phyloP scores from a whole-genome alignment of 2,888 invertebrate genomes.

The Chrysodeixis includens region DNA sequence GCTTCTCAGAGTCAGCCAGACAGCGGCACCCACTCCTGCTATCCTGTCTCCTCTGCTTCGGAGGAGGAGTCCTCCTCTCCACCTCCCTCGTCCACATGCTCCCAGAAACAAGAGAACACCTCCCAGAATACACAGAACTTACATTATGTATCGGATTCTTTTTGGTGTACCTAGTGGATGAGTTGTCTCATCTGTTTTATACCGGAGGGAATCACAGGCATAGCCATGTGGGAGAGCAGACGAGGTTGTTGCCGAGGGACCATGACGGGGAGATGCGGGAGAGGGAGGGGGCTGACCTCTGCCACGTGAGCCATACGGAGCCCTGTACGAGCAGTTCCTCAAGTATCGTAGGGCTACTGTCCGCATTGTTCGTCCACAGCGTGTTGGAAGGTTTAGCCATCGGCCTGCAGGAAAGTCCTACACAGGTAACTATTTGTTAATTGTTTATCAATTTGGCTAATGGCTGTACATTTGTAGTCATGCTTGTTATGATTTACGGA shows the following conservation, averaged over 20 bases:
- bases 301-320: constrained; percentile 91
- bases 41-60: constrained; percentile 93
- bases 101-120: constrained; percentile 92
- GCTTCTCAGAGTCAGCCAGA: constrained; percentile 89
- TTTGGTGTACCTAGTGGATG: constrained; percentile 92
- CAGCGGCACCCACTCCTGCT: constrained; percentile 90
- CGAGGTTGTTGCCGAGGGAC: constrained; percentile 64
- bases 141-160: constrained; percentile 92
- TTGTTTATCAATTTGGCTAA: neutral
- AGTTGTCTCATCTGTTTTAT: constrained; percentile 91
- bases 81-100: constrained; percentile 94
- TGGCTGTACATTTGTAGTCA: neutral
- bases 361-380: constrained; percentile 94
- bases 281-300: constrained; percentile 82
- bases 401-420: constrained; percentile 91
- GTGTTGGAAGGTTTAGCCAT: constrained; percentile 95
- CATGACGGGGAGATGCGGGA: constrained; percentile 76
- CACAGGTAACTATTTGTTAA: constrained; percentile 84
- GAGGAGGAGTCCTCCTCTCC: constrained; percentile 94
- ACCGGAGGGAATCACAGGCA: constrained; percentile 59
- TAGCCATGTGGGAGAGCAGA: constrained; percentile 70
- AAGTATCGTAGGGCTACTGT: constrained; percentile 91
- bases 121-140: constrained; percentile 90
- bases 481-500: neutral
- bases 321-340: constrained; percentile 91